Evolutionary conservation across 2,888 invertebrate species (phyloP), one percentile per base, ranked within the genome.

Genomic region (Hyalella azteca): DNA sequence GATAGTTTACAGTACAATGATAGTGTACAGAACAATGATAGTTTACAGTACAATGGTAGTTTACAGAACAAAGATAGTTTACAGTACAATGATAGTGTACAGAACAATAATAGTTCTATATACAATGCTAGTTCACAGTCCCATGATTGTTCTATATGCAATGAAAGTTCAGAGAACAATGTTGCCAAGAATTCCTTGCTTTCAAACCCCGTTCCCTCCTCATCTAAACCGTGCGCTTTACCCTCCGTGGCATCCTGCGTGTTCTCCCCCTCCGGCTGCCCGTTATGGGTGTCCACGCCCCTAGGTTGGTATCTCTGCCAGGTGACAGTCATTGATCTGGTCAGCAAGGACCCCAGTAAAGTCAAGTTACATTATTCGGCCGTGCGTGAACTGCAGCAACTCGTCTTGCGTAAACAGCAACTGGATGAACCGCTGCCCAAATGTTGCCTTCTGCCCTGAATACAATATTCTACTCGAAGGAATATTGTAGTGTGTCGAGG

Each of bases 311-410:
- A 75, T 45, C 75, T 41, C 39, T 75, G 75, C 36, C 75, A 75
- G 26, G 75, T 75, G 22, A 75, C 75, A 15, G 75, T 75, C 26
- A 75, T 75, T 4, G 75, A 75, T 29, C 45, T 75, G 45, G 75
- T 75, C 41, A 75, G 75, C 36, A 75, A 75, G 75, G 75, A 75
- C 29, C 41, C 45, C 26, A n/a, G 41, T 45, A 75, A 75, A 39
- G 45, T 75, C 13, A 75, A 45, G 40, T 45, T 41, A 9, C 75
- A 75, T 19, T 75, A 41, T 29, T 22, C 15, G 45, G 75, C 75
- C 7, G 75, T 75, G n/a, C 41, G 32, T 4, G 41, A 75, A n/a
- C 19, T 75, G 13, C n/a, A 40, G 7, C 75, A 75, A 39, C 75
- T 75, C 13, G 75, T 75, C 13, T 19, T 36, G 32, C 66, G 36